A percentile compares a stretch with the other conserved stretches of the same genome.
Evolutionary conservation across 1,140 invertebrate genomes (phyloP).

Genomic region (Brachionus asplanchnoidis): DNA sequence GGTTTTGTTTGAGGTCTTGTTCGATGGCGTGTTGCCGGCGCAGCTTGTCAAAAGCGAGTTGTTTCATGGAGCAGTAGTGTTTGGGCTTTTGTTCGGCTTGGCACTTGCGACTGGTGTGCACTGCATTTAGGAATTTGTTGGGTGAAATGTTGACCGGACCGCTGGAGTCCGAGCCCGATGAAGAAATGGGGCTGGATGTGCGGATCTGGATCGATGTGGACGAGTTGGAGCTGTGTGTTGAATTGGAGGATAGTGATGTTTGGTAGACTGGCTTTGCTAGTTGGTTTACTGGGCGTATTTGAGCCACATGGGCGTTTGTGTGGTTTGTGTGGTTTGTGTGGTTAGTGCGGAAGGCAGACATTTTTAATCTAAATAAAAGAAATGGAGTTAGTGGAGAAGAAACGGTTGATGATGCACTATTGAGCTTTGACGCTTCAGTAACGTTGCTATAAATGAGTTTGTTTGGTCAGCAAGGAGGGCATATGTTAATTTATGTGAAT

Average conservation of each 20-base stretch:
- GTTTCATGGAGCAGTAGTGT: background rate
- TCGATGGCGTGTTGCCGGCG: slow-evolving; percentile 11
- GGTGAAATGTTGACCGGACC: background rate
- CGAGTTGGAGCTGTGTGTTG: background rate
- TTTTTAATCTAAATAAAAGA: background rate
- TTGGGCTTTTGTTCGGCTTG: background rate
- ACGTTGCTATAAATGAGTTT: background rate
- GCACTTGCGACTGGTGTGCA: background rate
- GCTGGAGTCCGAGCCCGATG: background rate
- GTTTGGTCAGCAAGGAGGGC: background rate
- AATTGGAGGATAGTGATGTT: background rate
- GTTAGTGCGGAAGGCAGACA: background rate
- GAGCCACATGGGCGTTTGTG: background rate
- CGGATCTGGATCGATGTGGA: background rate
- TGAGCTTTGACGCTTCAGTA: background rate
- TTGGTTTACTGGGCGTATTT: background rate
- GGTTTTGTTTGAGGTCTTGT: slow-evolving; percentile 21
- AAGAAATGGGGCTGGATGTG: background rate
- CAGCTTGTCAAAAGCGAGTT: slow-evolving; percentile 27
- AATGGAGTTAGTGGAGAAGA: background rate
- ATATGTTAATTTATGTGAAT: slow-evolving; percentile 1
- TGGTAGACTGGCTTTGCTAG: background rate
- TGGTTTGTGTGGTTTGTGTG: background rate
- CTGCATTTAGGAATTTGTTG: background rate
- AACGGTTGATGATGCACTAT: slow-evolving; percentile 8